Base-by-base conservation (phyloP, 2,888 invertebrate genomes). In the Lasiommata megera region DNA sequence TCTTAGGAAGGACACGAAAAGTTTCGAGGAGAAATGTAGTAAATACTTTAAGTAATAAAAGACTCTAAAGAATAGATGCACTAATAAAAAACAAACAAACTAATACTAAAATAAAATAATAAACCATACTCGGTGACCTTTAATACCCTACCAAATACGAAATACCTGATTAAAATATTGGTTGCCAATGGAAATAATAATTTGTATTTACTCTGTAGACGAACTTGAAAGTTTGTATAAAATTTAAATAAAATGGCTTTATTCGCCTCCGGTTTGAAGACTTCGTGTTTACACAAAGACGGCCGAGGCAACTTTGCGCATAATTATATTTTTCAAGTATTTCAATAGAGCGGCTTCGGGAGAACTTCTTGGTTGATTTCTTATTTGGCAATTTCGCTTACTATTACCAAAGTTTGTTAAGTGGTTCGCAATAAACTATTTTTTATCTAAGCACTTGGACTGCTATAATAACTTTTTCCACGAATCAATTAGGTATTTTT, bases 241-340 rank as follows among this genome's bases (percentile, higher is more conserved):
- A 47, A 46, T 62, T 54, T 36, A 57, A 54, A 54, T 51, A 60
- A 62, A 54, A 52, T 54, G n/a, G 38, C 54, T 62, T 60, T 62
- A 55, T 62, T 62, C 54, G 57, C 48, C 48, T 60, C 54, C 60
- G 57, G 57, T 60, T 60, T 43, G 55, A 40, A 50, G 34, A 38
- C 54, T 43, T 51, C 43, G 43, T 58, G 61, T 62, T 60, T 58
- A 62, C 61, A 65, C 63, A 48, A 61, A 62, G 60, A 60, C 55
- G 52, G 47, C 18, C 52, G 60, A 53, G 52, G 46, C 41, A 74
- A 74, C 62, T 72, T 74, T 59, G 62, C 65, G 68, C 70, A 79
- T 77, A 77, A 77, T 77, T 79, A 74, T 74, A 76, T 77, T 80
- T 76, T 74, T 76, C 70, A 70, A 72, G 68, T 71, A 71, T 67